Evolutionary conservation across 2,113 vertebrate species (phyloP).

Genomic region (Turnix velox): DNA sequence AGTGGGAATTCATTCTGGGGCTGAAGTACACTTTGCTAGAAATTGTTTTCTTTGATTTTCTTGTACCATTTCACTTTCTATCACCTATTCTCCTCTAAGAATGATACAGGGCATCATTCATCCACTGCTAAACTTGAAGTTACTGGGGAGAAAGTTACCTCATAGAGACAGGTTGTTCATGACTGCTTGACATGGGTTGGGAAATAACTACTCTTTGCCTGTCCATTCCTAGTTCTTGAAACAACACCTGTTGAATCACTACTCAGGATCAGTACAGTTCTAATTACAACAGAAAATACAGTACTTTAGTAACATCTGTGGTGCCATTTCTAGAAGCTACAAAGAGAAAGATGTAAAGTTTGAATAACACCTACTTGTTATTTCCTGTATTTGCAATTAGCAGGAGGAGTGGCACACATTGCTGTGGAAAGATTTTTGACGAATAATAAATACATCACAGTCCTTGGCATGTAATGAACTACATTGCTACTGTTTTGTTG

Average conservation of each 20-base stretch:
- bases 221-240: background rate
- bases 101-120: background rate
- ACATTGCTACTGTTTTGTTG: background rate
- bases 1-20: background rate
- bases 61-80: background rate
- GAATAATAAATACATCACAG: background rate
- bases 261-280: background rate
- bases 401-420: background rate
- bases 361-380: background rate
- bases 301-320: background rate
- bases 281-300: background rate
- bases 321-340: background rate
- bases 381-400: background rate
- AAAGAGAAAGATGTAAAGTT: background rate
- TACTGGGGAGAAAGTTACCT: background rate
- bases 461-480: conserved; percentile 1
- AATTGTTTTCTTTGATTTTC: background rate
- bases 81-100: background rate
- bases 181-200: background rate
- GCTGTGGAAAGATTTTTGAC: background rate
- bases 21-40: background rate
- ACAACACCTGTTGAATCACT: background rate
- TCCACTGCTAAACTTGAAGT: background rate
- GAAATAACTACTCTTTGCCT: background rate
- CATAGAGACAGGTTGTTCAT: background rate